Evolutionary conservation across 2,113 vertebrate genomes (phyloP).

Genomic region (Castor canadensis): DNA sequence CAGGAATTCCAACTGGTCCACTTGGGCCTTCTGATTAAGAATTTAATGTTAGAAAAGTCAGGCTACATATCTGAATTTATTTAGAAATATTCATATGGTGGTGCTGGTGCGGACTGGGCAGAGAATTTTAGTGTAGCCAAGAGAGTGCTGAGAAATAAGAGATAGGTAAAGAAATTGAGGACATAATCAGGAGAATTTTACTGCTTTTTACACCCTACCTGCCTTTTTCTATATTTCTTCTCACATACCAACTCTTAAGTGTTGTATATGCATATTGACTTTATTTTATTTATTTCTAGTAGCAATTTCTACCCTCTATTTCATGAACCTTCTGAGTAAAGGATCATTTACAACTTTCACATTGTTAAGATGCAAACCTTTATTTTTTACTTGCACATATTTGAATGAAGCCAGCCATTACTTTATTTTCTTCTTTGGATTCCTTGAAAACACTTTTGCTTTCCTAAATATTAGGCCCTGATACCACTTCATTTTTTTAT

Average conservation of each 20-base stretch:
- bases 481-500: background rate
- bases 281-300: background rate
- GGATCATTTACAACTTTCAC: background rate
- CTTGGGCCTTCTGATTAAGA: background rate
- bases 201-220: background rate
- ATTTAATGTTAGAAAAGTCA: slow-evolving; percentile 3
- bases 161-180: background rate
- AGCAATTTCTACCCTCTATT: background rate
- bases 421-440: background rate
- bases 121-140: background rate
- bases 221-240: background rate
- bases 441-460: background rate
- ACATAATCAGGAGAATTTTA: background rate
- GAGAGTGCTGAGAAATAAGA: background rate
- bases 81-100: background rate
- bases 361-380: background rate
- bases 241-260: background rate
- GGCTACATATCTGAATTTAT: background rate
- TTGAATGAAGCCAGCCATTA: background rate
- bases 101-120: background rate
- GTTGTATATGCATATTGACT: background rate
- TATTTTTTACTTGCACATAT: background rate
- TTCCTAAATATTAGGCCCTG: background rate
- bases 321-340: background rate
- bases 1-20: background rate